Percentiles rank a stretch among this genome's conserved stretches.
Conservation (phyloP, 2,888 invertebrate species). For the Pseudolycoriella hygida region DNA sequence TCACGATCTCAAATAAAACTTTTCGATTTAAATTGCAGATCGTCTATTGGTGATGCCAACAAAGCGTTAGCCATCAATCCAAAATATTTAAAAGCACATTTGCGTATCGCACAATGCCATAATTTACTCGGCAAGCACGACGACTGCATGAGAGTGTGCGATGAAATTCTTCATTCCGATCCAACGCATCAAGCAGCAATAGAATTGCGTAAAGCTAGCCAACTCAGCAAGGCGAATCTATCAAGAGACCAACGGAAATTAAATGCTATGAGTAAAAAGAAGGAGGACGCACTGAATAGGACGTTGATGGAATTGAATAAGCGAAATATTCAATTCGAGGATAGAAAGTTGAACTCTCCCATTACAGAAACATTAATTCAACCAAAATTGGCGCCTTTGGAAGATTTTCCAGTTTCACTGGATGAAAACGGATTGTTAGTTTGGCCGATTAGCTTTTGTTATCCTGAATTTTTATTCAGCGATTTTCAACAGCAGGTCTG, state of each 20-base stretch:
- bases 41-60: constrained; percentile 63
- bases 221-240: constrained; percentile 25
- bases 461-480: constrained; percentile 73
- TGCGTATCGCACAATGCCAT: constrained; percentile 59
- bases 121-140: constrained; percentile 46
- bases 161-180: constrained; percentile 41
- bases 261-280: constrained; percentile 35
- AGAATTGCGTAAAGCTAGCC: constrained; percentile 31
- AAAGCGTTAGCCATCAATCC: constrained; percentile 57
- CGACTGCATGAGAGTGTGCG: constrained; percentile 54
- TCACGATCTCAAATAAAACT: background rate
- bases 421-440: constrained; percentile 37
- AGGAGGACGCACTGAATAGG: constrained; percentile 27
- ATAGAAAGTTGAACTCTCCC: constrained; percentile 24
- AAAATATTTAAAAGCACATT: constrained; percentile 57
- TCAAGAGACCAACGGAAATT: constrained; percentile 32
- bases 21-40: constrained; percentile 21
- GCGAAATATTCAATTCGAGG: constrained; percentile 36
- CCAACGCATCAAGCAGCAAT: constrained; percentile 36
- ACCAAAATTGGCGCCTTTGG: constrained; percentile 46
- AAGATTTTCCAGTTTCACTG: constrained; percentile 43
- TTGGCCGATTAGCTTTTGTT: constrained; percentile 81
- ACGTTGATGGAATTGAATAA: constrained; percentile 30
- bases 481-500: constrained; percentile 73
- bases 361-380: constrained; percentile 35